Evolutionary conservation across 2,888 invertebrate species (phyloP), one percentile per base, ranked within the genome.

Genomic region (Acrobasis consociella): DNA sequence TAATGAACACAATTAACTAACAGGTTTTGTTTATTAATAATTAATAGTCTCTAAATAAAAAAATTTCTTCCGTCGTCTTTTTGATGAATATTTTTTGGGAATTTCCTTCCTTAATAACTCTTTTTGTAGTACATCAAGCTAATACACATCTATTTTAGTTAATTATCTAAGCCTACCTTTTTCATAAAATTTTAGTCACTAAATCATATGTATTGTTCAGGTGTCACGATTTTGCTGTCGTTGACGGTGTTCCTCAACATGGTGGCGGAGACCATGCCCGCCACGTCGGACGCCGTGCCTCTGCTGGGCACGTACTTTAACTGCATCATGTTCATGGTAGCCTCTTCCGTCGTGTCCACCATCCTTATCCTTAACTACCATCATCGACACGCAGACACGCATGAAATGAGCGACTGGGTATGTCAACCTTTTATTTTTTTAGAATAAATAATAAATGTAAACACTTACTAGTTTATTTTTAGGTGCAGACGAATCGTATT

Each of bases 251-350:
- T 99, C 94, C 95, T 99, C 85, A 98, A 99, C 94, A 97, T 99
- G 96, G 98, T 99, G 79, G 98, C 99, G 77, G 99, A 99, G 94
- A 98, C 98, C 85, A 98, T 99, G 98, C 99, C 99, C 76, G 98
- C 98, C 82, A 99, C 99, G 67, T 98, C 98, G 69, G 97, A 97
- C 89, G 97, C 97, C 75, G 97, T 97, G 81, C 97, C 97, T 74
- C 94, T 97, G 78, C 94, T 97, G 92, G 96, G 97, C 90, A 98
- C 98, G 76, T 99, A 99, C 94, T 99, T 99, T 95, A 99, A 99
- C 94, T 98, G 98, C 94, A 99, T 99, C 93, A 99, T 99, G 99
- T 98, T 99, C 93, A 99, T 99, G 98, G 98, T 99, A 93, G 98
- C 99, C 80, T 97, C 98, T 81, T 99, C 99, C 75, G 98, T 99